Conservation (phyloP, 1,140 invertebrate genomes). For the Lepidurus apus region DNA sequence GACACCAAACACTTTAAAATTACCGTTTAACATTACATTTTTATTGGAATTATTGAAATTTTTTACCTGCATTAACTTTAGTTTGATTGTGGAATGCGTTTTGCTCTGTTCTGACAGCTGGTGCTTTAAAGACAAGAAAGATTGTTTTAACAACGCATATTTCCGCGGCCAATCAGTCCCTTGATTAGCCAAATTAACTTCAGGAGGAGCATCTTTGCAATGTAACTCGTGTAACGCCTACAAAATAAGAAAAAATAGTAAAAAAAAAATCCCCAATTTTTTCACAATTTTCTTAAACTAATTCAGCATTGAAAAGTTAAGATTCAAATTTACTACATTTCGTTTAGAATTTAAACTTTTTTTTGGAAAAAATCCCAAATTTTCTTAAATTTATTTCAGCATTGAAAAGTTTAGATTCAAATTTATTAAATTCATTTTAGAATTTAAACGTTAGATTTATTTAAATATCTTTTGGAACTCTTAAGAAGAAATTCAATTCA, state of each 20-base stretch:
- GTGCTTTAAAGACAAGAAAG: conserved; percentile 30
- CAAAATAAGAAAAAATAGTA: neutral
- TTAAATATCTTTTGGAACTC: too few relatives aligned
- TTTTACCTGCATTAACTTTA: conserved; percentile 31
- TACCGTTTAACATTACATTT: neutral
- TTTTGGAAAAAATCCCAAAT: too few relatives aligned
- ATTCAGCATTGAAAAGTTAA: too few relatives aligned
- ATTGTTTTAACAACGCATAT: conserved; percentile 28
- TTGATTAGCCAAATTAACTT: neutral
- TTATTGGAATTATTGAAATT: neutral
- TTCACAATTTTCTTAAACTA: too few relatives aligned
- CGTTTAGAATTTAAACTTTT: too few relatives aligned
- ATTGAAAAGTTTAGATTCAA: too few relatives aligned
- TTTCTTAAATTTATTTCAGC: too few relatives aligned
- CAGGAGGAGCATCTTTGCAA: conserved; percentile 1
- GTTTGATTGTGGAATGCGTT: conserved; percentile 23
- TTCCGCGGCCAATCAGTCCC: conserved; percentile 25
- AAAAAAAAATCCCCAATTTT: neutral
- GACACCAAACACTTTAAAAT: neutral
- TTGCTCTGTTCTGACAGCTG: conserved; percentile 31
- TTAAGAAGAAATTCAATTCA: neutral
- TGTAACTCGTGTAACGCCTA: conserved; percentile 33
- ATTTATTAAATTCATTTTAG: too few relatives aligned
- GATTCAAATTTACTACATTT: too few relatives aligned
- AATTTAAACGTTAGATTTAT: too few relatives aligned